Evolutionary conservation across 2,797 vertebrate species (phyloP).

Genomic region (Adelosebastes latens): DNA sequence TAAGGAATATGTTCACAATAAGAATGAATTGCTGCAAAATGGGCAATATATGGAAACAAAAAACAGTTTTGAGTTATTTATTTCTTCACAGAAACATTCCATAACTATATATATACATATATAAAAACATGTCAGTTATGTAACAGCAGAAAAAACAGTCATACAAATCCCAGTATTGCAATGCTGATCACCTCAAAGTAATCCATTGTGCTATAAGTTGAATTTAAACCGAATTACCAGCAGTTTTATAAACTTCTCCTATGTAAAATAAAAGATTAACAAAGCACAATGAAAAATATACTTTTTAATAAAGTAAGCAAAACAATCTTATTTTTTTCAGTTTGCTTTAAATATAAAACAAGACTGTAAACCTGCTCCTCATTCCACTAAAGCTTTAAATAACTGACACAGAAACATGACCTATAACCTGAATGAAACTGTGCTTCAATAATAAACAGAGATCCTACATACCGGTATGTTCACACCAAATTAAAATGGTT

Average conservation of each 20-base stretch:
- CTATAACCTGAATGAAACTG: not conserved
- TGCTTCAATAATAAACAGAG: not conserved
- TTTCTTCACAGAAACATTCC: constrained; percentile 27
- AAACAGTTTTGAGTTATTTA: not conserved
- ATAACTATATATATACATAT: constrained; percentile 7
- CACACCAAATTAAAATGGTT: not conserved
- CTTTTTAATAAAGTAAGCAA: not conserved
- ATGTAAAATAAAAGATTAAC: not conserved
- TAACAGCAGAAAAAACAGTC: not conserved
- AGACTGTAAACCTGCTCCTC: constrained; percentile 27
- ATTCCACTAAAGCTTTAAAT: not conserved
- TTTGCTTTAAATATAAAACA: not conserved
- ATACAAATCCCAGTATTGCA: not conserved
- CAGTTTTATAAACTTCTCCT: not conserved
- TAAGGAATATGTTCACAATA: not conserved
- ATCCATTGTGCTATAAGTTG: not conserved
- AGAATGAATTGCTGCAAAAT: not conserved
- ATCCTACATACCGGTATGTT: not conserved
- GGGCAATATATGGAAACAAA: not conserved
- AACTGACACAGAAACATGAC: not conserved
- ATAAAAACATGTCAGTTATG: not conserved
- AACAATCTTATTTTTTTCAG: not conserved
- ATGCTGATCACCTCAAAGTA: not conserved
- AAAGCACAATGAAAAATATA: constrained; percentile 21
- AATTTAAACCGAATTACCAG: not conserved